Evolutionary conservation across 2,888 invertebrate genomes (phyloP).

Genomic region (Spilosoma lubricipeda): DNA sequence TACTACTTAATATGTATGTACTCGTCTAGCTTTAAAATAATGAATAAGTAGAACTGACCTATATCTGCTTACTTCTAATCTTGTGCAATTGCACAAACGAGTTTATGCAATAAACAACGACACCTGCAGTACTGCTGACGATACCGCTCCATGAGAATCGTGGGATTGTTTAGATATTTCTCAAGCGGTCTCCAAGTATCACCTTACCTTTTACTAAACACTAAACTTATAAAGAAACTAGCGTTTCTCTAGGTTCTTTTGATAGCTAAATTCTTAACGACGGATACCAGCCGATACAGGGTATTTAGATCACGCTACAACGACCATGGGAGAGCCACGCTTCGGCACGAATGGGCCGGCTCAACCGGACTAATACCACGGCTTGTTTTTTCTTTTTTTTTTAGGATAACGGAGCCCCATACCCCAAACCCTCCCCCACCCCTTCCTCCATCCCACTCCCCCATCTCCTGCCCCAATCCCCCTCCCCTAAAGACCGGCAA

Average conservation of each 20-base stretch:
- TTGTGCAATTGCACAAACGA: slow-evolving; percentile 22
- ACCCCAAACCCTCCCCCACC: too few relatives aligned
- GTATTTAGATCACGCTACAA: neutral
- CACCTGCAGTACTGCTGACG: slow-evolving; percentile 69
- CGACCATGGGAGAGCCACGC: too few relatives aligned
- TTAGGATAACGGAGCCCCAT: too few relatives aligned
- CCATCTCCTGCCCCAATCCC: too few relatives aligned
- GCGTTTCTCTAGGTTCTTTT: neutral
- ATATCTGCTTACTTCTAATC: slow-evolving; percentile 14
- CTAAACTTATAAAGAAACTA: neutral
- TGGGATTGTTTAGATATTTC: slow-evolving; percentile 54
- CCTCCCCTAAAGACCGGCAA: too few relatives aligned
- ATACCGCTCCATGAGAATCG: slow-evolving; percentile 45
- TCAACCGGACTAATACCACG: too few relatives aligned
- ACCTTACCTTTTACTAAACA: slow-evolving; percentile 29
- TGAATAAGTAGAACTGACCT: neutral
- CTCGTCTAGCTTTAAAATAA: too few relatives aligned
- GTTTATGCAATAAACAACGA: slow-evolving; percentile 33
- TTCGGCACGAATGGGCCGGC: too few relatives aligned
- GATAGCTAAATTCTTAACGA: neutral
- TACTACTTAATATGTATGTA: too few relatives aligned
- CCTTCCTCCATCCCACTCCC: too few relatives aligned
- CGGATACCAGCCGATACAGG: too few relatives aligned
- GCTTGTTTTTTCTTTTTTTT: too few relatives aligned
- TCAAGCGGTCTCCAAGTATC: slow-evolving; percentile 33